Conservation (phyloP, 1,140 invertebrate genomes). For the Mactra quadrangularis region DNA sequence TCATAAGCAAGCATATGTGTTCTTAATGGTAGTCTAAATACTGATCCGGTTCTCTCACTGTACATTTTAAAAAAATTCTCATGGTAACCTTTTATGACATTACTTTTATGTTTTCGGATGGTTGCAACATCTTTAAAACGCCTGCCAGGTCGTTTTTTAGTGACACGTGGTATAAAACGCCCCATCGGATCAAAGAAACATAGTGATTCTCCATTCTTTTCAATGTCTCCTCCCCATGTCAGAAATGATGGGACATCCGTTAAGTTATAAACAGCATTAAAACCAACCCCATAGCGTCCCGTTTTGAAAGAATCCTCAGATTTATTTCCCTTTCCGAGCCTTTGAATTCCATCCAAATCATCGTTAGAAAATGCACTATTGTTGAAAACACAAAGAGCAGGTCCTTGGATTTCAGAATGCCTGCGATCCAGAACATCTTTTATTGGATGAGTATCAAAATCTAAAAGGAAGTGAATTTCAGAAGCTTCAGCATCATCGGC, state of each 20-base stretch:
- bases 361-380: conserved; percentile 77
- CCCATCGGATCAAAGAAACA: conserved; percentile 79
- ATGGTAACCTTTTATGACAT: conserved; percentile 17
- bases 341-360: conserved; percentile 79
- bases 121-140: conserved; percentile 59
- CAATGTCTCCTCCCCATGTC: conserved; percentile 67
- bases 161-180: conserved; percentile 67
- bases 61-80: conserved; percentile 17
- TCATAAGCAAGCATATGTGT: conserved; percentile 65
- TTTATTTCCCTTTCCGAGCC: conserved; percentile 78
- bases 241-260: conserved; percentile 81
- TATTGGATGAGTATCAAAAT: conserved; percentile 67
- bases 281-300: conserved; percentile 81
- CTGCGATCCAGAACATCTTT: conserved; percentile 67
- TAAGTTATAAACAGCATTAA: conserved; percentile 82
- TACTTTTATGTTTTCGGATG: background rate
- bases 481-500: conserved; percentile 82
- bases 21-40: conserved; percentile 76
- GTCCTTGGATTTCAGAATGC: conserved; percentile 77
- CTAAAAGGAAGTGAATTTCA: conserved; percentile 78
- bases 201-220: conserved; percentile 63
- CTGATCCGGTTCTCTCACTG: conserved; percentile 66
- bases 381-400: conserved; percentile 80
- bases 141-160: conserved; percentile 69
- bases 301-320: conserved; percentile 72